Conservation (phyloP, 2,888 invertebrate genomes). For the Eubasilissa splendida region DNA sequence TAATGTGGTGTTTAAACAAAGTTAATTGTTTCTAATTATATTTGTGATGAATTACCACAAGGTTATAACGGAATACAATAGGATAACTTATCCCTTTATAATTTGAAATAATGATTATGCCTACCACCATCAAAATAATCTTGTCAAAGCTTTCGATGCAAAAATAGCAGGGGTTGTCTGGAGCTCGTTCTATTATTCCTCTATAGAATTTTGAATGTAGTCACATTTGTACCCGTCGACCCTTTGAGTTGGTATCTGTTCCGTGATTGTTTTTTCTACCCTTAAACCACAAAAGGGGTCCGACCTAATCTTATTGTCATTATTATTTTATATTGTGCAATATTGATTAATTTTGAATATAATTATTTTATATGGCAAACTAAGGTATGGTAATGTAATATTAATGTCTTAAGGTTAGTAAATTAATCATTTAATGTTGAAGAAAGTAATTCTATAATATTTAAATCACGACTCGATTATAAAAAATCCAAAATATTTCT, state of each 20-base stretch:
- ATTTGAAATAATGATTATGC: conserved; percentile 31
- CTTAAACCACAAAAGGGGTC: conserved; percentile 5
- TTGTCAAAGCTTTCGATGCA: conserved; percentile 29
- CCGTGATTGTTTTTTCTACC: conserved; percentile 21
- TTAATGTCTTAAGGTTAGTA: too few species aligned
- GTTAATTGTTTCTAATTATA: too few species aligned
- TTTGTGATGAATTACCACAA: too few species aligned
- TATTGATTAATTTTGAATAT: too few species aligned
- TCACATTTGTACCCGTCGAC: conserved; percentile 1
- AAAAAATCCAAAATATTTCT: too few species aligned
- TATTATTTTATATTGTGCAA: background rate
- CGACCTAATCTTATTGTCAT: background rate
- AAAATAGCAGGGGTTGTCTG: conserved; percentile 28
- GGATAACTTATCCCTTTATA: background rate
- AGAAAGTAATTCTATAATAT: too few species aligned
- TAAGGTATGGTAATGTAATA: too few species aligned
- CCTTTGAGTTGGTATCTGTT: conserved; percentile 17
- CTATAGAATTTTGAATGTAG: conserved; percentile 14
- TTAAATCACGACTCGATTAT: too few species aligned
- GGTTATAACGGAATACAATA: too few species aligned
- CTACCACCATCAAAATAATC: conserved; percentile 35
- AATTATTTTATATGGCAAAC: too few species aligned
- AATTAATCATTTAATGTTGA: too few species aligned
- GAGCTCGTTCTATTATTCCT: conserved; percentile 9
- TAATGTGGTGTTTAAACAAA: too few species aligned